Evolutionary conservation across 2,888 invertebrate species (phyloP).

Genomic region (Linnaemya tessellans): DNA sequence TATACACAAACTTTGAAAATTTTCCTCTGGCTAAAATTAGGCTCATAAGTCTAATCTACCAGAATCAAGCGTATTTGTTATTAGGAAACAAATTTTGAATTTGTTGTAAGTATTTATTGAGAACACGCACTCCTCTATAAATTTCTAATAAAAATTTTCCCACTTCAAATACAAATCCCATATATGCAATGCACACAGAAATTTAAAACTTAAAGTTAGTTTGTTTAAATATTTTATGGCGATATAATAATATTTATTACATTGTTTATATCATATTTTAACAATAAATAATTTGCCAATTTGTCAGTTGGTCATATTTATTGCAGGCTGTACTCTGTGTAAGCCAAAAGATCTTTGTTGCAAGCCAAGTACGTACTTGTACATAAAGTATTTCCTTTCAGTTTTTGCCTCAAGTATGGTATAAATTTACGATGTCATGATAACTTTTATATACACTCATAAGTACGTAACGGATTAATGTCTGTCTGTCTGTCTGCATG

Average conservation of each 20-base stretch:
- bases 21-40: no score
- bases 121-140: no score
- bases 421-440: conserved; percentile 48
- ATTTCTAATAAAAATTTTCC: neutral
- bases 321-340: neutral
- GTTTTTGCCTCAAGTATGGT: conserved; percentile 48
- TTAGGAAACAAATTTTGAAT: no score
- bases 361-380: neutral
- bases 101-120: no score
- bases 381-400: conserved; percentile 60
- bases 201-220: neutral
- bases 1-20: no score
- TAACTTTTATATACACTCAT: conserved; percentile 20
- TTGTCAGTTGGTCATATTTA: conserved; percentile 37
- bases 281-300: conserved; percentile 19
- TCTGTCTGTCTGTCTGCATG: neutral
- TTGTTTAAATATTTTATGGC: neutral
- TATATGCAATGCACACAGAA: neutral
- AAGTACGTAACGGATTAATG: conserved; percentile 12
- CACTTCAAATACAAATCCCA: neutral
- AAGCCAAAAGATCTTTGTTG: conserved; percentile 5
- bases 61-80: no score
- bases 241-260: neutral
- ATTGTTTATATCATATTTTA: neutral
- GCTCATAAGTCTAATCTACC: no score